Percentiles rank a stretch among this genome's conserved stretches.
Conservation (phyloP, 2,888 invertebrate species). For the Epiblema foenella region DNA sequence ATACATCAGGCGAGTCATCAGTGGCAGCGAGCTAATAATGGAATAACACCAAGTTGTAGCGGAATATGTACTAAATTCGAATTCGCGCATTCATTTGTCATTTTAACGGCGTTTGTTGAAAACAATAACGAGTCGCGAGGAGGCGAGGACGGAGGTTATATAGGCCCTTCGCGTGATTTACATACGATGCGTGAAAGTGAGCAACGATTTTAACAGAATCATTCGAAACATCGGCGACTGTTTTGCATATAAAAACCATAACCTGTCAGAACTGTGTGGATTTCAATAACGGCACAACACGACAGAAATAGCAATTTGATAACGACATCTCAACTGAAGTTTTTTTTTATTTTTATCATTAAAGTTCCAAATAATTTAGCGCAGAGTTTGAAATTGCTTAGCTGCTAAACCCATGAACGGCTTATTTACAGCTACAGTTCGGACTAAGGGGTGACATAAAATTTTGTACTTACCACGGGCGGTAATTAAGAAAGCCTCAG, state of each 20-base stretch:
- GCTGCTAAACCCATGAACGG: too few relatives aligned
- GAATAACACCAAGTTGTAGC: slow-evolving; percentile 20
- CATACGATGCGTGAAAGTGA: slow-evolving; percentile 56
- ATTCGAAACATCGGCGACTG: slow-evolving; percentile 60
- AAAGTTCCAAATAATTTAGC: too few relatives aligned
- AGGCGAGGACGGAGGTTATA: slow-evolving; percentile 36
- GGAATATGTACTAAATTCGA: slow-evolving; percentile 52
- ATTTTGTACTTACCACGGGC: too few relatives aligned
- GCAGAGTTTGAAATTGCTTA: too few relatives aligned
- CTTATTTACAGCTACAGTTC: too few relatives aligned
- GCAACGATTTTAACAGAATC: slow-evolving; percentile 59
- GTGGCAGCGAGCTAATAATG: slow-evolving; percentile 6
- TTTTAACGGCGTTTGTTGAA: slow-evolving; percentile 60
- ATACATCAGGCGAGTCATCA: slow-evolving; percentile 21
- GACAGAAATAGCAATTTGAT: slow-evolving; percentile 10
- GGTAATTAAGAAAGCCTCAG: too few relatives aligned
- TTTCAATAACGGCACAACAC: neutral
- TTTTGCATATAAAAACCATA: slow-evolving; percentile 63
- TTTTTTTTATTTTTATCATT: too few relatives aligned
- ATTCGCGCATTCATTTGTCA: slow-evolving; percentile 61
- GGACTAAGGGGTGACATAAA: too few relatives aligned
- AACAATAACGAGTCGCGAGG: slow-evolving; percentile 46
- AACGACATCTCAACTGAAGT: slow-evolving; percentile 9
- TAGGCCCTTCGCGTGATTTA: slow-evolving; percentile 58
- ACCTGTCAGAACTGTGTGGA: neutral